These are phyloP conservation scores for Drosophila serrata DNA, from an alignment of 1,140 invertebrate genomes.

Conservation along the genomic window DNA sequence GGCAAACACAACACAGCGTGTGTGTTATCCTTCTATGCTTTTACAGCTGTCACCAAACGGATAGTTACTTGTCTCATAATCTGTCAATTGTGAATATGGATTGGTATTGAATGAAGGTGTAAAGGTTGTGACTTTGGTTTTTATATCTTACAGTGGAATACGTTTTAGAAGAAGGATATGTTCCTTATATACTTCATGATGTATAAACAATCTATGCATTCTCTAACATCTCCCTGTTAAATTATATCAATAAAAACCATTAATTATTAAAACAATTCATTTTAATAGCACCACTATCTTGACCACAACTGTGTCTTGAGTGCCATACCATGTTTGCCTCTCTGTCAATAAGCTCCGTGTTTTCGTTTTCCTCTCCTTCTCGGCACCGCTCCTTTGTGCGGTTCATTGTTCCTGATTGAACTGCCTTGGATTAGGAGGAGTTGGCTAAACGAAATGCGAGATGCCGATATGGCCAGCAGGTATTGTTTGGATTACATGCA, in stretches of 20 bases:
- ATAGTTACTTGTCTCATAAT: slow-evolving; percentile 3
- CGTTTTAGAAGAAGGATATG: too few relatives aligned
- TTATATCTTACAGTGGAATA: not conserved
- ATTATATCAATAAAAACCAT: not conserved
- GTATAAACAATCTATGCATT: not conserved
- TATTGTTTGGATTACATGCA: slow-evolving; percentile 78
- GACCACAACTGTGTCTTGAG: slow-evolving; percentile 16
- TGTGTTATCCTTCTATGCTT: slow-evolving; percentile 34
- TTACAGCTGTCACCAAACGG: slow-evolving; percentile 8
- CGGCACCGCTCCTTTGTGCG: slow-evolving; percentile 39
- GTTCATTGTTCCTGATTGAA: slow-evolving; percentile 72
- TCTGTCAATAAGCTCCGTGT: slow-evolving; percentile 72
- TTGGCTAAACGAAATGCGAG: slow-evolving; percentile 13
- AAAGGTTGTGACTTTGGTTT: not conserved
- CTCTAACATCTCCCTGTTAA: not conserved
- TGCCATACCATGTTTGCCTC: slow-evolving; percentile 34
- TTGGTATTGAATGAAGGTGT: too few relatives aligned
- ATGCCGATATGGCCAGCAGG: slow-evolving; percentile 49
- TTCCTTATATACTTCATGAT: too few relatives aligned
- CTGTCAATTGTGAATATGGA: not conserved
- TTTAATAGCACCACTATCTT: not conserved
- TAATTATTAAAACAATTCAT: not conserved
- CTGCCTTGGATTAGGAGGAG: slow-evolving; percentile 48
- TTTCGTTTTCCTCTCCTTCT: slow-evolving; percentile 46
- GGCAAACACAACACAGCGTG: slow-evolving; percentile 9